Conservation (phyloP, 2,888 invertebrate species). For the Agriopis leucophaearia region DNA sequence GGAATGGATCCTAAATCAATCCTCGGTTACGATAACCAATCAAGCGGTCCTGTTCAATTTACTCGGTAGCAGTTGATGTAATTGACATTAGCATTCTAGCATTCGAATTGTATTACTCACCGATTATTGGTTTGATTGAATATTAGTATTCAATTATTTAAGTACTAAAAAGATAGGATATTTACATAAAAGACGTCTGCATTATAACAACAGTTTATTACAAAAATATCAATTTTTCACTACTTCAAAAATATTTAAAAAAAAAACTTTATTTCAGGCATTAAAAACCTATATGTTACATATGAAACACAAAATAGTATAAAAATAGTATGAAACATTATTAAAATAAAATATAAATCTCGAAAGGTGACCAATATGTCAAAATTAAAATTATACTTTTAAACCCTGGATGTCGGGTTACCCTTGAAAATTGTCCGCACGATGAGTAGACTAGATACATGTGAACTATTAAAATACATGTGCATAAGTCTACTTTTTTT, state of each 20-base stretch:
- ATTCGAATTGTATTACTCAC: constrained; percentile 9
- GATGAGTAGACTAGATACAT: background rate
- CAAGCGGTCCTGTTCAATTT: constrained; percentile 25
- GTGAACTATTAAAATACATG: too few species aligned
- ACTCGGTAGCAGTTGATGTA: constrained; percentile 16
- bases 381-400: too few species aligned
- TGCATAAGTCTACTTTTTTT: too few species aligned
- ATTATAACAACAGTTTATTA: too few species aligned
- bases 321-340: too few species aligned
- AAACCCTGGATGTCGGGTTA: background rate
- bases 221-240: too few species aligned
- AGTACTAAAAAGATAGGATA: background rate
- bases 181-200: background rate
- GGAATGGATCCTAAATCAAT: constrained; percentile 18
- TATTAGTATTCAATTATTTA: background rate
- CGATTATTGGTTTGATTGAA: constrained; percentile 16
- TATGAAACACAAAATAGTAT: too few species aligned
- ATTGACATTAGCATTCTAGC: constrained; percentile 27
- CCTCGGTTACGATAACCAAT: constrained; percentile 21
- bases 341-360: too few species aligned
- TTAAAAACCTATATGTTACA: too few species aligned
- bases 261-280: too few species aligned
- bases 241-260: too few species aligned
- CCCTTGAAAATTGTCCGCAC: background rate
- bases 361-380: too few species aligned